Evolutionary conservation across 2,888 invertebrate species (phyloP).

Genomic region (Altica lythri): DNA sequence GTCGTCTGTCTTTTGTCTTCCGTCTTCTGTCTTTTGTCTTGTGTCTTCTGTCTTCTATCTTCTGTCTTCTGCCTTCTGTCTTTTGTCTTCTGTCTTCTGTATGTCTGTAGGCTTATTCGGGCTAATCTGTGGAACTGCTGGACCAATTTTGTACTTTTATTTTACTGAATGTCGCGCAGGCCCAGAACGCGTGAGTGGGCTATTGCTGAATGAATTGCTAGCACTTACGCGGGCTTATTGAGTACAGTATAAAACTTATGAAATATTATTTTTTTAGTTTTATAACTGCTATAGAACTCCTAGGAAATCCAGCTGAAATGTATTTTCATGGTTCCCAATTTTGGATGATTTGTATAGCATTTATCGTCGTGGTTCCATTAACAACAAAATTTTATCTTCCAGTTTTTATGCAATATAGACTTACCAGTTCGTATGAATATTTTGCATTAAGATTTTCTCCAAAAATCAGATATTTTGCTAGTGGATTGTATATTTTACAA

Average conservation of each 20-base stretch:
- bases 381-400: slow-evolving; percentile 82
- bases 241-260: not conserved
- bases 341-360: slow-evolving; percentile 80
- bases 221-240: no score
- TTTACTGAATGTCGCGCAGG: no score
- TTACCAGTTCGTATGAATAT: slow-evolving; percentile 87
- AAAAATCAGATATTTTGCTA: slow-evolving; percentile 66
- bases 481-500: slow-evolving; percentile 69
- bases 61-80: no score
- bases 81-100: no score
- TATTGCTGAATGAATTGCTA: no score
- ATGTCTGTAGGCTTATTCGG: no score
- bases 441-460: slow-evolving; percentile 71
- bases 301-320: slow-evolving; percentile 92
- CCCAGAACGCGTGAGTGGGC: no score
- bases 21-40: no score
- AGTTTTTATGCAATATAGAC: slow-evolving; percentile 79
- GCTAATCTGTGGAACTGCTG: no score
- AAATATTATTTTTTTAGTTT: slow-evolving; percentile 65
- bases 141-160: no score
- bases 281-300: slow-evolving; percentile 86
- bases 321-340: slow-evolving; percentile 87
- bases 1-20: no score
- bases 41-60: no score
- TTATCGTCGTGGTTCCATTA: slow-evolving; percentile 78